Evolutionary conservation across 2,888 invertebrate species (phyloP), one percentile per base, ranked within the genome.

Genomic region (Drosophila tanythrix): DNA sequence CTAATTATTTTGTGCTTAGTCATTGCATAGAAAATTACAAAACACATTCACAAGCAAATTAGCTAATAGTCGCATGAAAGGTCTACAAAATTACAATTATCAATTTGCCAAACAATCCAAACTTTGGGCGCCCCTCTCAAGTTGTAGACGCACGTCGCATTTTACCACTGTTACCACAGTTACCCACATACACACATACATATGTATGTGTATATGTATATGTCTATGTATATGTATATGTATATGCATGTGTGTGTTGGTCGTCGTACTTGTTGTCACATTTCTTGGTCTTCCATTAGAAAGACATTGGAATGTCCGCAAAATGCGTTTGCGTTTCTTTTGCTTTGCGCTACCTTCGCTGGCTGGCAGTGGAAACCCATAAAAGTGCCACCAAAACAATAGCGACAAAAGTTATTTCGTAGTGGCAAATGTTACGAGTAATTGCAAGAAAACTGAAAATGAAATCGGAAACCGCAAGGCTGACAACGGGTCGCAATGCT

Each of bases 241-340:
- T n/a, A 33, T 43, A 38, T 48, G 15, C 18, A 25, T n/a, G 25
- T 33, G 13, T n/a, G 3, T 31, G 35, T n/a, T n/a, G 6, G 15
- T 56, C 35, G 31, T 46, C 36, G 67, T 78, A 62, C 51, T 74
- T 81, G 66, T 77, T 74, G 63, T 64, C 59, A 75, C 78, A 88
- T 85, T 88, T 85, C 83, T 89, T 89, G 82, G 88, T 89, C 83
- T 88, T 88, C 74, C 88, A 89, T 89, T 84, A 89, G 83, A 85
- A 89, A 88, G 86, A 85, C 86, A 88, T 89, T 85, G 86, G 79
- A 71, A 79, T 72, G 83, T 46, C 48, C 62, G 68, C 53, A 50
- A 29, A 29, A 56, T 36, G 35, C 53, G 52, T 63, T 60, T 36
- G 35, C 53, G 52, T 66, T 60, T 62, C 57, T 59, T 57, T 69